Conservation (phyloP, 2,888 invertebrate species). For the Gasteruption jaculator region DNA sequence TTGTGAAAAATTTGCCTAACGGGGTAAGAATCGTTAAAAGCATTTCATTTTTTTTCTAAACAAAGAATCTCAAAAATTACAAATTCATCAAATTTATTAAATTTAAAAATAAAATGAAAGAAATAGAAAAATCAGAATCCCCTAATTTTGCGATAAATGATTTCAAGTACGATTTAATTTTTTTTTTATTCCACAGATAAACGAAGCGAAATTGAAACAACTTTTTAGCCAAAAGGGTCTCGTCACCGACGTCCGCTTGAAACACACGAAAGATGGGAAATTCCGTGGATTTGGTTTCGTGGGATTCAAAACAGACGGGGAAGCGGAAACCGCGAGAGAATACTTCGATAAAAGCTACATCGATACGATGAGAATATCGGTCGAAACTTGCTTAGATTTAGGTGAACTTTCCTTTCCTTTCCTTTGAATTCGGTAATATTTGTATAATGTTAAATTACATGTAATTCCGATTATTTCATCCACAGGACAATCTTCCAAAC, state of each 20-base stretch:
- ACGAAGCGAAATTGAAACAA: constrained; percentile 69
- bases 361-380: constrained; percentile 75
- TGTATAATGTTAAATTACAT: background rate
- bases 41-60: background rate
- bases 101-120: constrained; percentile 2
- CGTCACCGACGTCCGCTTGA: constrained; percentile 90
- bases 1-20: constrained; percentile 87
- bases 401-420: constrained; percentile 50
- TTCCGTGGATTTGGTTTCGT: constrained; percentile 93
- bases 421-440: background rate
- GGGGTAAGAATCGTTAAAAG: constrained; percentile 57
- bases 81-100: background rate
- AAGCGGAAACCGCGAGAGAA: constrained; percentile 72
- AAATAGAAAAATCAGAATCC: background rate
- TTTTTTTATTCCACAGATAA: constrained; percentile 60
- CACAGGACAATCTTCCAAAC: constrained; percentile 65
- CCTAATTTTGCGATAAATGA: constrained; percentile 9
- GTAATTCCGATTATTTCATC: constrained; percentile 2
- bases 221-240: constrained; percentile 76
- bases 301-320: constrained; percentile 78
- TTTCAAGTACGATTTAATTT: constrained; percentile 5
- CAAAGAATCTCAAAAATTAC: constrained; percentile 3
- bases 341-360: constrained; percentile 83
- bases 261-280: constrained; percentile 85
- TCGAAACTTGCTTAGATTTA: constrained; percentile 68